Evolutionary conservation across 2,888 invertebrate genomes (phyloP).

Genomic region (Pachydiplax longipennis): DNA sequence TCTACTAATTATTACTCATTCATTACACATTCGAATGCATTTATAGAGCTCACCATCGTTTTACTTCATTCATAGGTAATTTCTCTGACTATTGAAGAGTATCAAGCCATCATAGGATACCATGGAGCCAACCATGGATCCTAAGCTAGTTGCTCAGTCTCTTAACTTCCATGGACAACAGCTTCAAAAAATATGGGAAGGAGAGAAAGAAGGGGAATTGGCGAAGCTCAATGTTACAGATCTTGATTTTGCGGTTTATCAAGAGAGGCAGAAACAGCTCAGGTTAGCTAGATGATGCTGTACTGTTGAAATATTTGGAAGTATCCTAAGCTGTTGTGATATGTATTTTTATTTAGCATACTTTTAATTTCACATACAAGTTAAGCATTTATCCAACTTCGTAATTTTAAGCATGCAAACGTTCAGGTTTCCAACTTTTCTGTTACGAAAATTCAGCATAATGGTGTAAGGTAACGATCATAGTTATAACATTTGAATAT

Average conservation of each 20-base stretch:
- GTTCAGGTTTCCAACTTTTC: too few species aligned
- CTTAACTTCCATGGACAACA: slow-evolving; percentile 88
- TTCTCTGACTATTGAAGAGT: not conserved
- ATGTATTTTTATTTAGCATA: too few species aligned
- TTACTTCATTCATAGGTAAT: not conserved
- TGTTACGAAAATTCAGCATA: too few species aligned
- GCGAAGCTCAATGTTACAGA: slow-evolving; percentile 69
- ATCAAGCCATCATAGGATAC: not conserved
- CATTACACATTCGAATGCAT: not conserved
- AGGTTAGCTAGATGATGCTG: slow-evolving; percentile 60
- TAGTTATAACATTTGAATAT: too few species aligned
- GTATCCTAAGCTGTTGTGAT: not conserved
- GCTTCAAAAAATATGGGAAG: slow-evolving; percentile 87
- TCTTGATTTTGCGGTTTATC: slow-evolving; percentile 77
- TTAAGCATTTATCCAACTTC: too few species aligned
- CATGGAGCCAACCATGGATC: slow-evolving; percentile 57
- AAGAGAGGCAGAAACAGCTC: slow-evolving; percentile 79
- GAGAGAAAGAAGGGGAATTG: slow-evolving; percentile 79
- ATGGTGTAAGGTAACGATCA: too few species aligned
- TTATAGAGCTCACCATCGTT: not conserved
- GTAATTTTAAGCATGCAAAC: too few species aligned
- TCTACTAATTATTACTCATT: not conserved
- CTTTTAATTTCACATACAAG: too few species aligned
- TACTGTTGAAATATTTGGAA: not conserved
- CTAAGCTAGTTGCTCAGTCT: slow-evolving; percentile 71